These are phyloP conservation scores for Hycleus cichorii DNA, from an alignment of 1,140 invertebrate species.

Conservation along the genomic window DNA sequence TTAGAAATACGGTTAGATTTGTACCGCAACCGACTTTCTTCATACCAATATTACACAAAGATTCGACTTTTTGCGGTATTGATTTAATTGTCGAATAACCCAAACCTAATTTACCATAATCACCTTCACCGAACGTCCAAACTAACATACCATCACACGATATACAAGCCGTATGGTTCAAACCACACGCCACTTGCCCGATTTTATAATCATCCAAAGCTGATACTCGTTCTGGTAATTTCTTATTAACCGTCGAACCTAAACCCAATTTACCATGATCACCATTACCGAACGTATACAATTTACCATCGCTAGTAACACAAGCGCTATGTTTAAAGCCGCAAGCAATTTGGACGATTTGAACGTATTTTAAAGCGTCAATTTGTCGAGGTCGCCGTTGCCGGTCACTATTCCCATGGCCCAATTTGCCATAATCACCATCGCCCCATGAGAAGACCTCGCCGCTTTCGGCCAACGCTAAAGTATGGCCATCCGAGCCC, in stretches of 20 bases:
- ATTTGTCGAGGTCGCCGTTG: slow-evolving; percentile 58
- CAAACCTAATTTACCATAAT: slow-evolving; percentile 58
- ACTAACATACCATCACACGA: slow-evolving; percentile 51
- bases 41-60: slow-evolving; percentile 48
- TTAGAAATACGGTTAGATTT: slow-evolving; percentile 58
- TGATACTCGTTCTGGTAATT: slow-evolving; percentile 52
- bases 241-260: slow-evolving; percentile 54
- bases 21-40: slow-evolving; percentile 58
- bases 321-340: slow-evolving; percentile 65
- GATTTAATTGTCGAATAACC: slow-evolving; percentile 51
- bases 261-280: slow-evolving; percentile 60
- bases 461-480: slow-evolving; percentile 84
- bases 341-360: slow-evolving; percentile 56
- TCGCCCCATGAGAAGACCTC: slow-evolving; percentile 84
- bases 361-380: slow-evolving; percentile 56
- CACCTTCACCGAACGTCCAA: slow-evolving; percentile 63
- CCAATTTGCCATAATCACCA: slow-evolving; percentile 77
- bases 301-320: slow-evolving; percentile 55
- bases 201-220: slow-evolving; percentile 43
- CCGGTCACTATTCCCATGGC: slow-evolving; percentile 60
- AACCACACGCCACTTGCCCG: slow-evolving; percentile 49
- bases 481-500: slow-evolving; percentile 91
- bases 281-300: slow-evolving; percentile 62
- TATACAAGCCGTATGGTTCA: slow-evolving; percentile 59
- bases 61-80: slow-evolving; percentile 50